These are phyloP conservation scores for Schizopygopsis pylzovi DNA, from an alignment of 2,797 vertebrate genomes.

Conservation along the genomic window DNA sequence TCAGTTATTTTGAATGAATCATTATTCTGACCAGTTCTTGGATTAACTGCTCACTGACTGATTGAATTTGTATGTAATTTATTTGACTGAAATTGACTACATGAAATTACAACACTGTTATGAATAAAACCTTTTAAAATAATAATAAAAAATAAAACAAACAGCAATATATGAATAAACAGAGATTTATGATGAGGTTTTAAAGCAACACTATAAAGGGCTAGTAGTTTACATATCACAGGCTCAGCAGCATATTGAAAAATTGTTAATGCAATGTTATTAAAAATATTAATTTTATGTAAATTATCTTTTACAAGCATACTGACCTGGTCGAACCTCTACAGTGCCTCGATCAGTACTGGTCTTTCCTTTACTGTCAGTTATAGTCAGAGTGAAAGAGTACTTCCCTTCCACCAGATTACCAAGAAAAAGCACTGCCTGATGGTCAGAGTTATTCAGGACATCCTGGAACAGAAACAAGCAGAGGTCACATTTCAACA, in stretches of 20 bases:
- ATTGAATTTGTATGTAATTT: not conserved
- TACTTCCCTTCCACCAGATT: conserved; percentile 96
- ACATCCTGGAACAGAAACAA: conserved; percentile 82
- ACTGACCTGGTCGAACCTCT: conserved; percentile 92
- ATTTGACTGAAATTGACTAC: too few species aligned
- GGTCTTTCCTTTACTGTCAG: conserved; percentile 93
- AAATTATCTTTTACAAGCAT: not conserved
- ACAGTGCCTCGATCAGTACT: conserved; percentile 81
- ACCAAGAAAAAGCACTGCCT: conserved; percentile 89
- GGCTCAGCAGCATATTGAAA: not conserved
- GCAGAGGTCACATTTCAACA: not conserved
- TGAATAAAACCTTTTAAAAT: not conserved
- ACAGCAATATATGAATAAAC: not conserved
- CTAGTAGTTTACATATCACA: not conserved
- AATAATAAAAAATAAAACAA: not conserved
- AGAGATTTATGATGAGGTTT: not conserved
- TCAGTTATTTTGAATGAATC: not conserved
- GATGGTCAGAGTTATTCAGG: conserved; percentile 93
- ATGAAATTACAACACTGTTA: not conserved
- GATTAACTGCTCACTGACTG: not conserved
- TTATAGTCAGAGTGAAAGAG: conserved; percentile 90
- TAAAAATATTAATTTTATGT: not conserved
- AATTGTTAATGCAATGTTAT: not conserved
- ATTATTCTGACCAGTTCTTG: not conserved
- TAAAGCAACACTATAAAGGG: not conserved